Percentiles rank a stretch among this genome's conserved stretches.
These are phyloP conservation scores for Venustaconcha ellipsiformis DNA, from an alignment of 1,140 invertebrate genomes.

Conservation along the genomic window DNA sequence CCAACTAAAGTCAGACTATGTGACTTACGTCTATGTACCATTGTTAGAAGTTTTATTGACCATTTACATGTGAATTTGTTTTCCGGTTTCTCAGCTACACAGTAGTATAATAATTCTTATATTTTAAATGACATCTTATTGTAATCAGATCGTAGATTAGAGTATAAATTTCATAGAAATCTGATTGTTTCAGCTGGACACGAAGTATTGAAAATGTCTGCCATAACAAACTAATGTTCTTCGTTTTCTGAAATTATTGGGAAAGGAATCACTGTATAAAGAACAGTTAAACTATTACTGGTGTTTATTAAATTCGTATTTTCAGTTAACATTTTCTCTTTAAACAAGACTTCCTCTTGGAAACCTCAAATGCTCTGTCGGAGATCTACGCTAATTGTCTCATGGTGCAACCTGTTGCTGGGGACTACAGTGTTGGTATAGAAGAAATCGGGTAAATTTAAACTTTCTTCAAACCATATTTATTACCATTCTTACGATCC, in stretches of 20 bases:
- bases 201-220: neutral
- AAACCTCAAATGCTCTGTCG: conserved; percentile 13
- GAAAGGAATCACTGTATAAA: neutral
- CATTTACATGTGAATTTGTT: too few relatives aligned
- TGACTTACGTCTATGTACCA: too few relatives aligned
- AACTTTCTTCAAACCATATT: neutral
- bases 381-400: conserved; percentile 17
- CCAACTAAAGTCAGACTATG: too few relatives aligned
- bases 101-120: too few relatives aligned
- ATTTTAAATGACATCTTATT: too few relatives aligned
- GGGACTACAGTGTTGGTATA: conserved; percentile 31
- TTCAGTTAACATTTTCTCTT: neutral
- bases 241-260: neutral
- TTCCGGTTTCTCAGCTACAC: too few relatives aligned
- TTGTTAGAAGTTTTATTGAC: too few relatives aligned
- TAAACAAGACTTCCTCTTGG: conserved; percentile 23
- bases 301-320: neutral
- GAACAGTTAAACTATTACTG: neutral
- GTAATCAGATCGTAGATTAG: too few relatives aligned
- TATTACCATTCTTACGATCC: too few relatives aligned
- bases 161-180: neutral
- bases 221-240: neutral
- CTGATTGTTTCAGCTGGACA: neutral
- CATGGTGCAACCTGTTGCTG: conserved; percentile 13
- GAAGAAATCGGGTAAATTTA: conserved; percentile 16